phyloP scores from a whole-genome alignment of 2,113 vertebrate genomes.

The Collichthys lucidus region DNA sequence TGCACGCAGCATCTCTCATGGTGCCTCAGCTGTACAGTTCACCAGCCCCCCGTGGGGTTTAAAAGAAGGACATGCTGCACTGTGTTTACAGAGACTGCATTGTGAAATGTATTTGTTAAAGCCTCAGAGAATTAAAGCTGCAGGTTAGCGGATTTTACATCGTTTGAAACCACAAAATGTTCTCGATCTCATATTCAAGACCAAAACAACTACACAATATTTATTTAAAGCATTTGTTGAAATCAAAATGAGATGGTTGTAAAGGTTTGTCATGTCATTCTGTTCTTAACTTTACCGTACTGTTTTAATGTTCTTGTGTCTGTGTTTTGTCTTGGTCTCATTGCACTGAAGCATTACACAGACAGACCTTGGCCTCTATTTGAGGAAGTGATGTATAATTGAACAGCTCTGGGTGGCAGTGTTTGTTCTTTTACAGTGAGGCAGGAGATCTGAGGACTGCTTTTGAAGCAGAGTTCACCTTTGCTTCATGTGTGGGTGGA shows the following conservation, averaged over 20 bases:
- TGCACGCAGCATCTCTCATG: neutral
- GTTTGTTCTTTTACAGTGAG: conserved; percentile 59
- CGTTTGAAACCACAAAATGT: too few relatives aligned
- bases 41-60: conserved; percentile 7
- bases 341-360: conserved; percentile 16
- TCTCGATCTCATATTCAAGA: too few relatives aligned
- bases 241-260: too few relatives aligned
- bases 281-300: neutral
- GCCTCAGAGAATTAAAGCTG: neutral
- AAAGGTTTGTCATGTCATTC: too few relatives aligned
- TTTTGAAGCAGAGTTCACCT: conserved; percentile 70
- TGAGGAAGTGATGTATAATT: conserved; percentile 69
- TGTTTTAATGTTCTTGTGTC: neutral
- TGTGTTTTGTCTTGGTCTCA: neutral
- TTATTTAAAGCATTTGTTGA: too few relatives aligned
- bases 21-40: conserved; percentile 1
- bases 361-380: conserved; percentile 9
- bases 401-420: conserved; percentile 41
- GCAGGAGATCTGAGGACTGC: conserved; percentile 50
- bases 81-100: conserved; percentile 3
- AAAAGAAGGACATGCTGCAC: neutral
- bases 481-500: conserved; percentile 69
- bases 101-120: neutral
- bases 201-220: too few relatives aligned
- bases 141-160: neutral